Evolutionary conservation across 1,140 invertebrate species (phyloP).

Genomic region (Hypothenemus hampei): DNA sequence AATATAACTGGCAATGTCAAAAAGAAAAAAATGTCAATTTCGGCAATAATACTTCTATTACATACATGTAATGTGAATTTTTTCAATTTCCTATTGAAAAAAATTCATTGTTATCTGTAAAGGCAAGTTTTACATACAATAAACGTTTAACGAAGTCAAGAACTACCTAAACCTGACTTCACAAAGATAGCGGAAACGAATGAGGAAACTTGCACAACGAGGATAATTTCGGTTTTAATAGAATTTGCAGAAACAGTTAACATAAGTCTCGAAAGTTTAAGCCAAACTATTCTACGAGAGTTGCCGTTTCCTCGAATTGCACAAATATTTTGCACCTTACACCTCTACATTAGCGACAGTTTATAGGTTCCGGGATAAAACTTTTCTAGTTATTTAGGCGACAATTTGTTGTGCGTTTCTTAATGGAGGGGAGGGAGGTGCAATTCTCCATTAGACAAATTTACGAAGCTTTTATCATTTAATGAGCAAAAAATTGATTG

Average conservation of each 20-base stretch:
- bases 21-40: no score
- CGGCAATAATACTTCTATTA: no score
- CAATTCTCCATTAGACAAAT: no score
- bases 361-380: slow-evolving; percentile 11
- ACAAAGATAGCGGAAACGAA: slow-evolving; percentile 9
- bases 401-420: no score
- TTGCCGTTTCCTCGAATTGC: slow-evolving; percentile 15
- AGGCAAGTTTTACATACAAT: slow-evolving; percentile 1
- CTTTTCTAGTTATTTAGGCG: slow-evolving; percentile 16
- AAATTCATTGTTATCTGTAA: no score
- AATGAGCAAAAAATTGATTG: no score
- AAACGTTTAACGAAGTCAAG: slow-evolving; percentile 4
- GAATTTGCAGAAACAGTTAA: slow-evolving; percentile 24
- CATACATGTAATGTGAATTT: no score
- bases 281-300: slow-evolving; percentile 9
- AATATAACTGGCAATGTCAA: no score
- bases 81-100: no score
- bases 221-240: slow-evolving; percentile 22
- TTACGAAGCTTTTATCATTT: no score
- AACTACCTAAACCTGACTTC: slow-evolving; percentile 6
- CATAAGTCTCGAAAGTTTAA: slow-evolving; percentile 22
- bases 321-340: slow-evolving; percentile 20
- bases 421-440: no score
- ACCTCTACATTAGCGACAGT: slow-evolving; percentile 19
- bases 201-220: slow-evolving; percentile 12